phyloP scores from a whole-genome alignment of 2,113 vertebrate species.

The Phyllostomus hastatus region DNA sequence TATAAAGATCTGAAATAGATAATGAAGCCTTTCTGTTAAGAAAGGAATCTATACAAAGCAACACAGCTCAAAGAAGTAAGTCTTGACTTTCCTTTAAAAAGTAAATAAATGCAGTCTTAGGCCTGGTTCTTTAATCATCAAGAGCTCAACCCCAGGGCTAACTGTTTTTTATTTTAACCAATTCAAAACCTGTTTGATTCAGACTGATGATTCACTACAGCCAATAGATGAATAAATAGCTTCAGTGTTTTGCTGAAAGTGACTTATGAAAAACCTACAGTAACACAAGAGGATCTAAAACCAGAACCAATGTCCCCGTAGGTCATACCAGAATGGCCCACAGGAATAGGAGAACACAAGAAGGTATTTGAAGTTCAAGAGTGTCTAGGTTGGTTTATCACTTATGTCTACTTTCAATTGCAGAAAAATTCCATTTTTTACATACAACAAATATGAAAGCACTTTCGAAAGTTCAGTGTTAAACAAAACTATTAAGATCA shows the following conservation, averaged over 20 bases:
- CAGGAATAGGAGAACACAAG: neutral
- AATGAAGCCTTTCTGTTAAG: slow-evolving; percentile 15
- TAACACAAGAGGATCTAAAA: neutral
- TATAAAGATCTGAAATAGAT: slow-evolving; percentile 49
- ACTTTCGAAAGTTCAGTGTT: slow-evolving; percentile 23
- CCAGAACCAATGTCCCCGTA: neutral
- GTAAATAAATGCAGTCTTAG: slow-evolving; percentile 41
- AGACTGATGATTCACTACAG: slow-evolving; percentile 30
- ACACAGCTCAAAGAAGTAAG: slow-evolving; percentile 38
- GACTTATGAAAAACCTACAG: slow-evolving; percentile 5
- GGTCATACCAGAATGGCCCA: neutral
- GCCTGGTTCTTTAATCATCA: slow-evolving; percentile 49
- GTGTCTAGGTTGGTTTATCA: neutral
- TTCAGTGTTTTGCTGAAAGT: neutral
- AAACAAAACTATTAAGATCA: slow-evolving; percentile 11
- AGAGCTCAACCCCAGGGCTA: slow-evolving; percentile 36
- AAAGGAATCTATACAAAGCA: slow-evolving; percentile 46
- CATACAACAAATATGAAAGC: neutral
- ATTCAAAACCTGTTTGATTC: slow-evolving; percentile 53
- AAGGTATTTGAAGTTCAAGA: neutral
- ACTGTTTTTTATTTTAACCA: slow-evolving; percentile 52
- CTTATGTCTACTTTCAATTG: neutral
- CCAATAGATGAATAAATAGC: neutral
- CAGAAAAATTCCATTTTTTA: neutral
- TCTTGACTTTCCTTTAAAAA: slow-evolving; percentile 34